A percentile compares a stretch with the other conserved stretches of the same genome.
Conservation (phyloP, 1,140 invertebrate genomes). For the Drusus annulatus region DNA sequence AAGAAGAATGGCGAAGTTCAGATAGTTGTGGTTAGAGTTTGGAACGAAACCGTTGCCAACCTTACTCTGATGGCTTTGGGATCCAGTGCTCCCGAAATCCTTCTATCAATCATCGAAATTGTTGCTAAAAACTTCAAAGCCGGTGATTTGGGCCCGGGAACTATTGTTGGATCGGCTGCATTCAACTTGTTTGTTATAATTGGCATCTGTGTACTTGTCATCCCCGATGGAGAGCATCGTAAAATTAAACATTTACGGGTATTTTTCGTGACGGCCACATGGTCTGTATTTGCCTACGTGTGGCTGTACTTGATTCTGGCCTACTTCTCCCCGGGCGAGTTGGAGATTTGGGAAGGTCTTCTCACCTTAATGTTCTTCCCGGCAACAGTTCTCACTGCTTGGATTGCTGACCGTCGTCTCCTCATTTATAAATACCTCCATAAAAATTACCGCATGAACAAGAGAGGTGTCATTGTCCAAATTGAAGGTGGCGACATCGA, state of each 20-base stretch:
- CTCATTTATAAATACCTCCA: slow-evolving; percentile 93
- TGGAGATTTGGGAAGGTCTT: slow-evolving; percentile 96
- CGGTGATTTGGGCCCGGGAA: slow-evolving; percentile 96
- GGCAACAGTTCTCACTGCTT: slow-evolving; percentile 95
- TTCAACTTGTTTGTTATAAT: slow-evolving; percentile 99
- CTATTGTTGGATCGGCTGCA: slow-evolving; percentile 98
- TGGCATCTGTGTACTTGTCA: slow-evolving; percentile 93
- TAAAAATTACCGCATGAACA: slow-evolving; percentile 94
- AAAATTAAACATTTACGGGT: slow-evolving; percentile 98
- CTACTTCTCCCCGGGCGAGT: slow-evolving; percentile 85
- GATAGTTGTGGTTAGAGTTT: slow-evolving; percentile 89
- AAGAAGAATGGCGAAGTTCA: slow-evolving; percentile 89
- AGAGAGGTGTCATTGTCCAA: slow-evolving; percentile 92
- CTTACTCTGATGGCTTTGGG: slow-evolving; percentile 99
- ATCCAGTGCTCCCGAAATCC: slow-evolving; percentile 98
- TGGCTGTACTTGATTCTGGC: slow-evolving; percentile 98
- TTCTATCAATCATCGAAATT: slow-evolving; percentile 97
- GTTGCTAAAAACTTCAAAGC: slow-evolving; percentile 94
- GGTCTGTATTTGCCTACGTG: slow-evolving; percentile 99
- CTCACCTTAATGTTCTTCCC: slow-evolving; percentile 98
- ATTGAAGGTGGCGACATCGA: slow-evolving; percentile 85
- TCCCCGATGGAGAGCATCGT: slow-evolving; percentile 90
- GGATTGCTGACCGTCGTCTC: slow-evolving; percentile 92
- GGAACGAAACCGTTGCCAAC: slow-evolving; percentile 99
- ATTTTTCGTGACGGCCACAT: slow-evolving; percentile 97